Evolutionary conservation across 1,140 invertebrate genomes (phyloP), one percentile per base, ranked within the genome.

Genomic region (Drosophila kurseongensis): DNA sequence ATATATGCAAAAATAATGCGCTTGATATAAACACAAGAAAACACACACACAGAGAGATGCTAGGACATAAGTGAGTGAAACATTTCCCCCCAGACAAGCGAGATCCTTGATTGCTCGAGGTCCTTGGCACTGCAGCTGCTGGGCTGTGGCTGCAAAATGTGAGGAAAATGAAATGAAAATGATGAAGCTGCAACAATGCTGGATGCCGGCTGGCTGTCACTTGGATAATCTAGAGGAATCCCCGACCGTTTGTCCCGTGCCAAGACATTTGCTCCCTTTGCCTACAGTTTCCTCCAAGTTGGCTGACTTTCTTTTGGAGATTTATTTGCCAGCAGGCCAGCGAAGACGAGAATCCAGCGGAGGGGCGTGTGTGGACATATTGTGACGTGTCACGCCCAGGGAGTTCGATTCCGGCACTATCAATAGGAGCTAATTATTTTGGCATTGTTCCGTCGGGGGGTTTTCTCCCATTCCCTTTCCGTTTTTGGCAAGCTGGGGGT

Each of bases 401-500:
- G 56, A 57, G 57, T 69, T 76, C 56, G 50, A 38, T 57, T 44
- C 55, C 58, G 44, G 27, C 40, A 58, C 14, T 35, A 40, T 67
- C 83, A 78, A 88, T 78, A 88, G 76, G 66, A 72, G 76, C 83
- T 86, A 86, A 86, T 86, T 86, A 86, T 86, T 88, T 86, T 79
- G 78, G 69, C 75, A 86, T 86, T 75, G 68, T 78, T 86, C 38
- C 23, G 6, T 14, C 6, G 48, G 48, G 48, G 48, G 29, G 48
- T 32, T 47, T 38, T 5, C 7, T 41, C 52, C 10, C 63, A 36
- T 32, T 47, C 29, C 6, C 4, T 41, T 61, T n/a, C 59, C 58
- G 58, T 18, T 40, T 69, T 68, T 61, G 42, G 79, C 83, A 88
- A 83, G 79, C 79, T 88, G 29, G 45, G 18, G 56, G n/a, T 57